Evolutionary conservation across 2,113 vertebrate species (phyloP), one percentile per base, ranked within the genome.

Genomic region (Mirza zaza): DNA sequence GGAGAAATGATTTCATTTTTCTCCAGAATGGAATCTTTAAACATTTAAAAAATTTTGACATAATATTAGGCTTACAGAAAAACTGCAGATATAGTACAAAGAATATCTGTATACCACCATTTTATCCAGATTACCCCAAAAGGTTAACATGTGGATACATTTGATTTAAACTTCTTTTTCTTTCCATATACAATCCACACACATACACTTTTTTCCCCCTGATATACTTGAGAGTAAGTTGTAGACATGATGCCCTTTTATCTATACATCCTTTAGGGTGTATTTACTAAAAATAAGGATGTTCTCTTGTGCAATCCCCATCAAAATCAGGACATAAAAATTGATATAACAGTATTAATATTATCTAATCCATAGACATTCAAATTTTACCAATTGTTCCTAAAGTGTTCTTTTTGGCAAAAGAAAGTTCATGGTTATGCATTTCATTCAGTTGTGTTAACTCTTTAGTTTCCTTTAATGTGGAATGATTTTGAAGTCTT

Each of bases 51-150:
- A 39, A 50, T 79, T 81, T 61, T 75, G 5, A 48, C 36, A 76
- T 92, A 71, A 84, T 87, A 85, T 89, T 86, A 75, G 96, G 83
- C 11, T 93, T 91, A 85, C 6, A 94, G 48, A 94, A 82, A 90
- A 88, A 21, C 85, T 57, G 42, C 23, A 91, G 39, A 48, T 87
- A 48, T 79, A 76, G 8, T 71, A 76, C 48, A 73, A 67, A 95
- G 45, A 92, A 79, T 91, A 91, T 83, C 18, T 68, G 48, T 77
- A 61, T 55, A n/a, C 32, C 73, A 23, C 23, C 48, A 36, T 83
- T 67, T 96, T 92, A 61, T 12, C 32, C 45, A 97, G 21, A 75
- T 63, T 90, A 27, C 57, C 32, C 32, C 0, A 12, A 94, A 77
- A 57, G 82, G 48, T 67, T 85, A 88, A 36, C 20, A 15, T 36